Evolutionary conservation across 2,888 invertebrate genomes (phyloP), one percentile per base, ranked within the genome.

Genomic region (Amiota minor): DNA sequence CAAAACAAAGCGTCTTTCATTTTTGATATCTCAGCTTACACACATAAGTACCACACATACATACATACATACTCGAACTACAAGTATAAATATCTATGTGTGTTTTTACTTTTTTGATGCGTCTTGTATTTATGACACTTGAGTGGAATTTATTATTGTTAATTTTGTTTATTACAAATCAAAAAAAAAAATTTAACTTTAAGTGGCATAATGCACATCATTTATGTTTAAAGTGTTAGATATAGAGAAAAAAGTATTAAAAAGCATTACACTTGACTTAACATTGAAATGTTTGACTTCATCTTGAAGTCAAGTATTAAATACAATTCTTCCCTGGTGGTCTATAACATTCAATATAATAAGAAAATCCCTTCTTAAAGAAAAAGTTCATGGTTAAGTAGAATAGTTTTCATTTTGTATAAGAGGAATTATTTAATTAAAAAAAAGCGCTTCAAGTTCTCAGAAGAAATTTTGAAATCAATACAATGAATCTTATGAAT

Each of bases 181-280:
- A n/a, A 23, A 23, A 46, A 35, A 35, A 6, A 9, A 35, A 35
- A 6, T 6, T 53, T 47, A 14, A 23, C 14, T 45, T 68, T 50
- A 68, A 68, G 50, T 68, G 67, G 14, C n/a, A 35, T 35, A 35
- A 18, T 47, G 49, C 47, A 47, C 47, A 45, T 62, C 62, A 35
- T 65, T 65, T 65, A 14, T 47, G 18, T n/a, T 10, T 20, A 59
- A 59, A 59, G 20, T 20, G 61, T 35, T 45, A 69, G 70, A 70
- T 55, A 74, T 73, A 59, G 61, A 46, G 64, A 65, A 53, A 73
- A 71, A 53, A 76, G 68, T 85, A 83, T 84, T 81, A 83, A 76
- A 84, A 81, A 75, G 69, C 71, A 72, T 20, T 50, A 20, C 59
- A 59, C 59, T 59, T 59, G 59, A 59, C 59, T 20, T 20, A 20